Percentiles rank a stretch among this genome's conserved stretches.
phyloP scores from a whole-genome alignment of 1,140 invertebrate genomes.

The Drosophila virilis region DNA sequence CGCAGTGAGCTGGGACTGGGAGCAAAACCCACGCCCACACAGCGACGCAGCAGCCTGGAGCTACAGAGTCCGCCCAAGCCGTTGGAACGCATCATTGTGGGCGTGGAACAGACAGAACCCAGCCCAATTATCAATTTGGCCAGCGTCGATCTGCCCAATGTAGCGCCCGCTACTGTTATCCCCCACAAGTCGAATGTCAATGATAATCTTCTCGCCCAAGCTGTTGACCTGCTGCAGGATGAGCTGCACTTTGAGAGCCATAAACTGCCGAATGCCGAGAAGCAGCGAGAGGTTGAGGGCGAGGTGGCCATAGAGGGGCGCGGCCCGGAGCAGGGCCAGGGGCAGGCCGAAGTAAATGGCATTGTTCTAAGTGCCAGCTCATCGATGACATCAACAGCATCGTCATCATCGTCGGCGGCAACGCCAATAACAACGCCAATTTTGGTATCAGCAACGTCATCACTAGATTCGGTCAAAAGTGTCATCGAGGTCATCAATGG shows the following conservation, averaged over 20 bases:
- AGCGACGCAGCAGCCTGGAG: slow-evolving; percentile 67
- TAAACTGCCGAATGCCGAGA: slow-evolving; percentile 67
- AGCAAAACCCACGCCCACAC: slow-evolving; percentile 62
- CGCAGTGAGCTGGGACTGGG: slow-evolving; percentile 44
- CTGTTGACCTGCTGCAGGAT: slow-evolving; percentile 57
- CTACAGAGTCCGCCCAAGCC: slow-evolving; percentile 46
- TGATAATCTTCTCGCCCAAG: slow-evolving; percentile 35
- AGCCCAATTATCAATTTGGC: slow-evolving; percentile 71
- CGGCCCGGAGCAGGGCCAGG: not conserved
- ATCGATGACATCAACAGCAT: slow-evolving; percentile 55
- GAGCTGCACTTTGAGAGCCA: slow-evolving; percentile 78
- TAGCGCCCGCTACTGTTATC: slow-evolving; percentile 1
- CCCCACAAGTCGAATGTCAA: slow-evolving; percentile 12
- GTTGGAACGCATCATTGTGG: slow-evolving; percentile 76
- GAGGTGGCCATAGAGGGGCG: not conserved
- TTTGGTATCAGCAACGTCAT: slow-evolving; percentile 78
- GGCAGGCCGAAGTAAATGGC: slow-evolving; percentile 20
- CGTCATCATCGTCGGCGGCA: slow-evolving; percentile 49
- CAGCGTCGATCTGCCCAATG: slow-evolving; percentile 75
- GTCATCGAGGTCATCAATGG: slow-evolving; percentile 76
- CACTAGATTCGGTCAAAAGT: slow-evolving; percentile 80
- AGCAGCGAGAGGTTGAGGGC: slow-evolving; percentile 27
- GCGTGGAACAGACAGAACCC: slow-evolving; percentile 52
- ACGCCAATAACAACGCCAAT: slow-evolving; percentile 73
- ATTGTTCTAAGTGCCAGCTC: slow-evolving; percentile 57